Evolutionary conservation across 2,797 vertebrate genomes (phyloP), one percentile per base, ranked within the genome.

Genomic region (Podarcis siculus): DNA sequence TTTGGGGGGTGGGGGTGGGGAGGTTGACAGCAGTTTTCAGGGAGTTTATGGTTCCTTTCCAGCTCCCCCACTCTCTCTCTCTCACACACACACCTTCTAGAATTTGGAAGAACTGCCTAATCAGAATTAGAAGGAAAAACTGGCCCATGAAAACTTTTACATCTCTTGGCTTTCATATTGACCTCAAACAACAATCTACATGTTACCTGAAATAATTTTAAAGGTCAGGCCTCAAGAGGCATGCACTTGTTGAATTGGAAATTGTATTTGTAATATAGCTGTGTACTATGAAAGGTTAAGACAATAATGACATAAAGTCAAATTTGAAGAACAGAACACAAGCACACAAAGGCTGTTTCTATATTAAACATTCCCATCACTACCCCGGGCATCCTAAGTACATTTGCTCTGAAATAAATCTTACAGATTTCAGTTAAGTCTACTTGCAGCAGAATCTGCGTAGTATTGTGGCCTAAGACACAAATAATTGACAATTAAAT

Each of bases 101-200:
- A 23, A 83, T 45, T 45, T 25, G 15, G n/a, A 45, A 82, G 13
- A 8, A 17, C 8, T 25, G 42, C 77, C 87, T 45, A 0, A 0
- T 61, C 3, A 17, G 8, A 45, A 30, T 12, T 0, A 0, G 2
- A 32, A 83, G 49, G 8, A 2, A 80, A 25, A 9, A 85, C 10
- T 10, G 8, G 8, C 32, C 25, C 21, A 69, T 83, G 66, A 67
- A 37, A 23, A 25, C n/a, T 49, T 30, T 35, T 73, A 73, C 37
- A 32, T 23, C 3, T 81, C 15, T 64, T 75, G 27, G 32, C 61
- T 73, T 73, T 86, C 77, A 79, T 39, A 71, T 19, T 37, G 35
- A 73, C 45, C 61, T 55, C n/a, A 39, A 77, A 77, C 17, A 42
- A 12, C 27, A 32, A 64, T 77, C 55, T 75, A 30, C n/a, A 37